Conservation (phyloP, 2,113 vertebrate genomes). For the Hoplias malabaricus region DNA sequence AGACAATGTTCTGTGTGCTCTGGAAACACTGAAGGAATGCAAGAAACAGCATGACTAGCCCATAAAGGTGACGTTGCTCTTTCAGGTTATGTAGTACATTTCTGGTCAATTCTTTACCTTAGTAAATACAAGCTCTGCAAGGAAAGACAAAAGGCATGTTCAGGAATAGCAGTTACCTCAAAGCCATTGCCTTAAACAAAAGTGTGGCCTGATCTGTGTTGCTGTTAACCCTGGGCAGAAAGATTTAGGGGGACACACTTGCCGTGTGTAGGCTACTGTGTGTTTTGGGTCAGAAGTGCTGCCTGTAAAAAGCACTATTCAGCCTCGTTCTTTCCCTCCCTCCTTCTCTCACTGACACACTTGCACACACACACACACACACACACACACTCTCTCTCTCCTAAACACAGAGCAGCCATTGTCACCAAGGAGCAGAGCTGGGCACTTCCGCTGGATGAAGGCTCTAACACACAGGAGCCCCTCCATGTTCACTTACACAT, state of each 20-base stretch:
- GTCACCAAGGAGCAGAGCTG: constrained; percentile 7
- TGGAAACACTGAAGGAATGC: constrained; percentile 14
- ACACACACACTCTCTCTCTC: background rate
- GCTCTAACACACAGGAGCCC: constrained; percentile 11
- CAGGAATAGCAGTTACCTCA: background rate
- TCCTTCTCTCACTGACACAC: background rate
- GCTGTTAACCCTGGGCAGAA: background rate
- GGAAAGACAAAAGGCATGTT: background rate
- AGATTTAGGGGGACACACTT: background rate
- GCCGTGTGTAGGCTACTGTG: constrained; percentile 10
- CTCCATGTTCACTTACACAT: background rate
- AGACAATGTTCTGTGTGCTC: constrained; percentile 1
- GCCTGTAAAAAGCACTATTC: constrained; percentile 24
- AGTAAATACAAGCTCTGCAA: background rate
- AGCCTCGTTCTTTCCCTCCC: background rate
- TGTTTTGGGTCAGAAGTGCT: constrained; percentile 35
- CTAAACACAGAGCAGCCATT: constrained; percentile 42
- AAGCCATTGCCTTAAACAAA: background rate
- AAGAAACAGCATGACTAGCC: constrained; percentile 12
- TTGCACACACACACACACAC: background rate
- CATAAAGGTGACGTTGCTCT: constrained; percentile 16
- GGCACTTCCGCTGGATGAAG: constrained; percentile 22
- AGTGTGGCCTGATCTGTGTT: background rate
- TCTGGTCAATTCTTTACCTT: background rate
- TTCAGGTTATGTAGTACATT: background rate